A percentile compares a stretch with the other conserved stretches of the same genome.
Conservation (phyloP, 2,113 vertebrate genomes). For the Chloroceryle aenea region DNA sequence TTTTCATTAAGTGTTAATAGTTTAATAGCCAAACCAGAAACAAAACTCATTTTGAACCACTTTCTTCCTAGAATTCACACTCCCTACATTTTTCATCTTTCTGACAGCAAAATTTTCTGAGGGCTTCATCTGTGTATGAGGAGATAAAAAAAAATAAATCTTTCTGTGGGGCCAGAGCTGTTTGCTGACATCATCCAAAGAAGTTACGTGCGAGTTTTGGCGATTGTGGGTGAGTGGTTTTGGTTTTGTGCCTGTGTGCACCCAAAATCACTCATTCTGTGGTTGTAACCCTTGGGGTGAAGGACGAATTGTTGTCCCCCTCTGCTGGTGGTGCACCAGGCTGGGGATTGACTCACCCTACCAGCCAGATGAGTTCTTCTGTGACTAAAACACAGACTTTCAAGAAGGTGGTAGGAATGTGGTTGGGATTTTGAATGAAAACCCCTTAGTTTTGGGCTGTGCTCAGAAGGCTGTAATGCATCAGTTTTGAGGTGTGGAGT, state of each 20-base stretch:
- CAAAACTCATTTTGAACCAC: neutral
- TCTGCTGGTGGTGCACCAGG: neutral
- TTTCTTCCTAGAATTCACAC: neutral
- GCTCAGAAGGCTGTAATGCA: neutral
- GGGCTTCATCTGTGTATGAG: neutral
- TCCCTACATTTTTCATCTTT: neutral
- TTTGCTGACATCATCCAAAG: neutral
- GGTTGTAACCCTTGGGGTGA: neutral
- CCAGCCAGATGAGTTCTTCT: neutral
- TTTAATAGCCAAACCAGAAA: neutral
- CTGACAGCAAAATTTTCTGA: neutral
- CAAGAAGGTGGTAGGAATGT: neutral
- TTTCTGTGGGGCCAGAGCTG: neutral
- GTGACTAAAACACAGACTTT: neutral
- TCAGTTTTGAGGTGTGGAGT: neutral
- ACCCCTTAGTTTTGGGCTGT: neutral
- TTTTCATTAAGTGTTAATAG: neutral
- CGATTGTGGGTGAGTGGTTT: accelerated
- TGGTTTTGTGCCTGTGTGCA: neutral
- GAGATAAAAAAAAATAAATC: neutral
- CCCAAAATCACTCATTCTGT: neutral
- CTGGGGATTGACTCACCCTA: neutral
- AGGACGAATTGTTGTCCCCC: neutral
- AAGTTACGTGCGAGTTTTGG: neutral
- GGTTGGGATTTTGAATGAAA: neutral